phyloP scores from a whole-genome alignment of 1,140 invertebrate genomes.

The Musca domestica region DNA sequence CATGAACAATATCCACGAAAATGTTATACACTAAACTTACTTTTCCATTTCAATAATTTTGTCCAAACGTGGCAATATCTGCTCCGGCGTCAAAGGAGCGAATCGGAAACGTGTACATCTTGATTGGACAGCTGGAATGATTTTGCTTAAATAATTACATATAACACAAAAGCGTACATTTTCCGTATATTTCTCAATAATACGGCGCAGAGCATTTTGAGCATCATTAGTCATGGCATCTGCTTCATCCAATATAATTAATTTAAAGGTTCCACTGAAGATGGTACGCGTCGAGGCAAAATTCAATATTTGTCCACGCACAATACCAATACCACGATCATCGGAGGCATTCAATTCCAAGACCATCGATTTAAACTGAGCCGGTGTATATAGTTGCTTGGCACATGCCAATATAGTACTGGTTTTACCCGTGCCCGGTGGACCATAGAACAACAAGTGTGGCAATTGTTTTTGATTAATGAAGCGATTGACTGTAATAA shows the following conservation, averaged over 20 bases:
- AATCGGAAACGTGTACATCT: conserved; percentile 97
- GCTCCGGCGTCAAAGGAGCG: conserved; percentile 80
- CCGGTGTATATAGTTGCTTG: conserved; percentile 83
- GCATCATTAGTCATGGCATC: conserved; percentile 99
- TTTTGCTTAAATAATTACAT: conserved; percentile 98
- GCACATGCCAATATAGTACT: conserved; percentile 97
- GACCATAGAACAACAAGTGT: conserved; percentile 97
- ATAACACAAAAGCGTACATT: conserved; percentile 98
- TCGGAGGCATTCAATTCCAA: conserved; percentile 97
- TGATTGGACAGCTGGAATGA: conserved; percentile 97
- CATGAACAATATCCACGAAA: background rate
- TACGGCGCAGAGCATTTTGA: conserved; percentile 95
- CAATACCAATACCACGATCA: conserved; percentile 96
- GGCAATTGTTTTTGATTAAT: conserved; percentile 91
- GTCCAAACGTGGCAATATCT: conserved; percentile 87
- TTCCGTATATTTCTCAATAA: conserved; percentile 98
- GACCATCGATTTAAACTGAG: conserved; percentile 68
- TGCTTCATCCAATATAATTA: conserved; percentile 98
- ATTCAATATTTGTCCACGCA: conserved; percentile 92
- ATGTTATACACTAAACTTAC: conserved; percentile 56
- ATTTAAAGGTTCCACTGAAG: conserved; percentile 90
- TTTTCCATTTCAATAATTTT: conserved; percentile 83
- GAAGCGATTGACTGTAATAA: conserved; percentile 84
- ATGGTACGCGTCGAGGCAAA: conserved; percentile 98
- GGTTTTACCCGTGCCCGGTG: conserved; percentile 98